Conservation (phyloP, 2,888 invertebrate genomes). For the Poecilus cupreus region DNA sequence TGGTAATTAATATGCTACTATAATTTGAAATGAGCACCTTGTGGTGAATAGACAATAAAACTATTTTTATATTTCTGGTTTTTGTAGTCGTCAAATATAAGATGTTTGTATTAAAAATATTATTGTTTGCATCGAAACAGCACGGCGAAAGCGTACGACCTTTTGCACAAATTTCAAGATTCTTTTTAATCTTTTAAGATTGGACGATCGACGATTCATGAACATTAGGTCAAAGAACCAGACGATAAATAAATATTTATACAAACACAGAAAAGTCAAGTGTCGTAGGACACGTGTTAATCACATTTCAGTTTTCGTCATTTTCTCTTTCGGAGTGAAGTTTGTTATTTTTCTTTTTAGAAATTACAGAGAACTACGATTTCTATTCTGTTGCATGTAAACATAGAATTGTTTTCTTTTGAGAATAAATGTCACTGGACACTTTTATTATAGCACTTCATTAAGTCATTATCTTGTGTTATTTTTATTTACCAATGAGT, state of each 20-base stretch:
- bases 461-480: neutral
- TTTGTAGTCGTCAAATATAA: too few relatives aligned
- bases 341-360: conserved; percentile 34
- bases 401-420: conserved; percentile 27
- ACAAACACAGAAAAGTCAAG: conserved; percentile 19
- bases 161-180: conserved; percentile 1
- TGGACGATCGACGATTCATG: too few relatives aligned
- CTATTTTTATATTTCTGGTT: neutral
- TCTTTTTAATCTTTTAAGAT: conserved; percentile 12
- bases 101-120: too few relatives aligned
- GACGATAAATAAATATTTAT: conserved; percentile 36
- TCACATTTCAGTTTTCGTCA: conserved; percentile 32
- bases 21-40: neutral
- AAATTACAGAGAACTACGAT: conserved; percentile 35
- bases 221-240: conserved; percentile 35
- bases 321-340: conserved; percentile 25
- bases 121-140: too few relatives aligned
- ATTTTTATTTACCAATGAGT: too few relatives aligned
- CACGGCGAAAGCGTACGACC: conserved; percentile 13
- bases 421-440: conserved; percentile 32
- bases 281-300: conserved; percentile 28
- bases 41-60: neutral
- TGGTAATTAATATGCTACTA: neutral
- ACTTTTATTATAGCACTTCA: conserved; percentile 7
- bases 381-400: conserved; percentile 27